Percentiles rank a stretch among this genome's conserved stretches.
Conservation (phyloP, 1,140 invertebrate genomes). For the Sycophila sp. region DNA sequence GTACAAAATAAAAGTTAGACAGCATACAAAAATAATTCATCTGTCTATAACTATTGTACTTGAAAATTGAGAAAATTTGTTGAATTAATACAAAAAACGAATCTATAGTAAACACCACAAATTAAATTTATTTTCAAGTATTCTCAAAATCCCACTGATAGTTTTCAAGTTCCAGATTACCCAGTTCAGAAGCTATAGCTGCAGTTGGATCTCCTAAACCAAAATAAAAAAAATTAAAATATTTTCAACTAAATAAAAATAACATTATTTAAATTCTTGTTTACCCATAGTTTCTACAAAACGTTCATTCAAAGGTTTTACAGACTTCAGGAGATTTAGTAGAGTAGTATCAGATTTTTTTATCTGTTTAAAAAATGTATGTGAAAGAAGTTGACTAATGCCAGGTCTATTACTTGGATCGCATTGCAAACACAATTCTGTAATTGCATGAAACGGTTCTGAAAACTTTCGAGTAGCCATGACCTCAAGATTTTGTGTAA, state of each 20-base stretch:
- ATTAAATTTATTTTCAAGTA: constrained; percentile 32
- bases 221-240: constrained; percentile 29
- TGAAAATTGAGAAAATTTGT: too few relatives aligned
- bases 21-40: neutral
- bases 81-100: too few relatives aligned
- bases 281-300: constrained; percentile 59
- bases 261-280: neutral
- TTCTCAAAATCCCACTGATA: constrained; percentile 65
- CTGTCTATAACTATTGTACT: too few relatives aligned
- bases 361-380: constrained; percentile 81
- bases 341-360: constrained; percentile 56
- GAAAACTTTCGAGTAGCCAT: constrained; percentile 70
- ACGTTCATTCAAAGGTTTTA: constrained; percentile 66
- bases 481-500: constrained; percentile 42
- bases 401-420: constrained; percentile 74
- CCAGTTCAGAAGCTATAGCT: constrained; percentile 55
- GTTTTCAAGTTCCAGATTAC: constrained; percentile 57
- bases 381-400: constrained; percentile 73
- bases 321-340: constrained; percentile 66
- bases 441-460: constrained; percentile 79
- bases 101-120: too few relatives aligned
- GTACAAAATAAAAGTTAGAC: neutral
- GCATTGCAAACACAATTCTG: constrained; percentile 75
- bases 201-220: constrained; percentile 56
- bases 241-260: neutral